Evolutionary conservation across 2,888 invertebrate species (phyloP), one percentile per base, ranked within the genome.

Genomic region (Drosophila pegasa): DNA sequence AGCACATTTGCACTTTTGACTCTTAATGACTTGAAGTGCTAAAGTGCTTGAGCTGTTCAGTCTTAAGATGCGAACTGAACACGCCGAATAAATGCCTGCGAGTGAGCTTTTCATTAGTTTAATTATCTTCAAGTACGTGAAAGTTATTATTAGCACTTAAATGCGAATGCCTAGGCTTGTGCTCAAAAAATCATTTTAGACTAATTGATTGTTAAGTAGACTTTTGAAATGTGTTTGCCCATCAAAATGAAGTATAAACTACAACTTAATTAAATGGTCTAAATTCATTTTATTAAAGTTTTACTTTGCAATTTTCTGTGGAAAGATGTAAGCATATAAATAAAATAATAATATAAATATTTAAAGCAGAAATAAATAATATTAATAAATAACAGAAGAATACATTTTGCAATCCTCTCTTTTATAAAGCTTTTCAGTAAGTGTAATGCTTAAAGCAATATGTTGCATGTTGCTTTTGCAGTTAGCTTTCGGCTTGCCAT

Each of bases 401-500:
- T n/a, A n/a, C n/a, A n/a, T n/a, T n/a, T n/a, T n/a, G n/a, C n/a
- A n/a, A n/a, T n/a, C n/a, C n/a, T n/a, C n/a, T n/a, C n/a, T n/a
- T n/a, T 22, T 5, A 1, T n/a, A 16, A 16, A 18, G 6, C 1
- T 29, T 2, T 9, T 29, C 5, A n/a, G 18, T 27, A 2, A 50
- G 29, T 22, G 35, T 45, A 43, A 47, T 38, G 0, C 12, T 8
- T 35, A 18, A 10, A 37, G n/a, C 7, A 20, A 54, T 61, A 54
- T 54, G n/a, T 47, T 16, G 16, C 50, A 40, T 18, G n/a, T 10
- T 40, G 35, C 18, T 38, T 38, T 51, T 65, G 51, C 40, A 40
- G 48, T 58, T 41, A 33, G 29, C 38, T n/a, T 56, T 73, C 58
- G 20, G 41, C 31, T 38, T 56, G 20, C 27, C 51, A 31, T 61